Percentiles rank a stretch among this genome's conserved stretches.
These are phyloP conservation scores for Norana najaformis DNA, from an alignment of 2,888 invertebrate species.

Conservation along the genomic window DNA sequence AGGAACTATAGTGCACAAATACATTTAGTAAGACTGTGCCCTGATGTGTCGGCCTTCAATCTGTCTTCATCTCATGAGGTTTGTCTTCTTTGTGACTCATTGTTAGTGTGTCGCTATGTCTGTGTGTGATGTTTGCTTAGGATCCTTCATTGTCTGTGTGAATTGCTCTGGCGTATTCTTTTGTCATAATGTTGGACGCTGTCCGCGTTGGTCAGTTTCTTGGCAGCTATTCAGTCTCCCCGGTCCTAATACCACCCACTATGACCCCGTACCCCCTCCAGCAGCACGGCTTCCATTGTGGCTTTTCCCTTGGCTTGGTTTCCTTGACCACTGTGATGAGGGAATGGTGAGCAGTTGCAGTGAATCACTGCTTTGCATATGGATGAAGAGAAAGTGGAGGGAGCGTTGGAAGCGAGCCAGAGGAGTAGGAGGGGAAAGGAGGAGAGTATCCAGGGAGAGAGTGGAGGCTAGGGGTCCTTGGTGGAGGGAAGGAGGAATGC, in stretches of 20 bases:
- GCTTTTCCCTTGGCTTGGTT: neutral
- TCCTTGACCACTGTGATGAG: neutral
- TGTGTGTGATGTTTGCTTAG: neutral
- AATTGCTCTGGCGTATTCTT: too few species aligned
- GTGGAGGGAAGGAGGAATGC: neutral
- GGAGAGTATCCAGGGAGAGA: neutral
- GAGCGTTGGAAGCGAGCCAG: neutral
- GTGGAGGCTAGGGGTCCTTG: neutral
- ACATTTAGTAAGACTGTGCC: neutral
- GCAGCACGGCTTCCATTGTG: neutral
- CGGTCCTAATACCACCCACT: neutral
- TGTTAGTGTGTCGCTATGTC: neutral
- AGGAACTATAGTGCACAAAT: neutral
- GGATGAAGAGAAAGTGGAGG: neutral
- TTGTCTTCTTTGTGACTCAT: neutral
- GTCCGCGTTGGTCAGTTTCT: neutral
- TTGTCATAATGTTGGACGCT: neutral
- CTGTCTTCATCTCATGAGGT: neutral
- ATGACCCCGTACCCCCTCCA: neutral
- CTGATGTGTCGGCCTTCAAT: neutral
- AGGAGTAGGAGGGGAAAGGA: neutral
- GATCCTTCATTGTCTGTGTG: too few species aligned
- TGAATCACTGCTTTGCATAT: neutral
- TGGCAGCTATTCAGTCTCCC: neutral
- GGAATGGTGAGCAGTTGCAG: neutral